Conservation (phyloP, 2,113 vertebrate species). For the Tychaedon coryphoeus region DNA sequence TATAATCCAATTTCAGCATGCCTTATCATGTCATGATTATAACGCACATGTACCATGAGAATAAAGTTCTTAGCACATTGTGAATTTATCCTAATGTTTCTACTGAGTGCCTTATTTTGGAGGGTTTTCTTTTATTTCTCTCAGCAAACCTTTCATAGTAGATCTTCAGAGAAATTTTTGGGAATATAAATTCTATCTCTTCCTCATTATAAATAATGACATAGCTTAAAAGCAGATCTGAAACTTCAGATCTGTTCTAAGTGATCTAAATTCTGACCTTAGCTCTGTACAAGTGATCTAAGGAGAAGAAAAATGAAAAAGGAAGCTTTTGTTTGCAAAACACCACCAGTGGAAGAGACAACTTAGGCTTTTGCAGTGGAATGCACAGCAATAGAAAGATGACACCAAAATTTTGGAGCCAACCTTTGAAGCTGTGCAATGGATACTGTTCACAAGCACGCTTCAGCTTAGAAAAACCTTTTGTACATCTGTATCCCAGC, state of each 20-base stretch:
- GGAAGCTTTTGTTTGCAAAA: not conserved
- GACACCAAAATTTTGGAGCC: not conserved
- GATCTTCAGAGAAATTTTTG: not conserved
- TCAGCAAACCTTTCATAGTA: not conserved
- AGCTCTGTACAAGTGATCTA: not conserved
- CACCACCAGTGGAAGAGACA: fast-evolving
- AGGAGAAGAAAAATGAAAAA: not conserved
- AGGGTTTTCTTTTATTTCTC: not conserved
- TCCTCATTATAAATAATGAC: not conserved
- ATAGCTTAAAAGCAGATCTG: not conserved
- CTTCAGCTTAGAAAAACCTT: not conserved
- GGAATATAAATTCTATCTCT: not conserved
- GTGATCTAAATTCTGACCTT: not conserved
- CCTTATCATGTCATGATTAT: not conserved
- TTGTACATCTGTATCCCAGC: not conserved
- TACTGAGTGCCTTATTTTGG: not conserved
- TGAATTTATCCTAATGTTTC: not conserved
- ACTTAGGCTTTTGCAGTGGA: not conserved
- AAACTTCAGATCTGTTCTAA: not conserved
- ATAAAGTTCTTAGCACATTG: not conserved
- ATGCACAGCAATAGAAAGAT: not conserved
- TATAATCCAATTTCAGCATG: not conserved
- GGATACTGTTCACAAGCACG: not conserved
- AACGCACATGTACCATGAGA: not conserved
- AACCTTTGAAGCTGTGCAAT: not conserved